Base-by-base conservation (phyloP, 2,888 invertebrate species). In the Sicus ferrugineus region DNA sequence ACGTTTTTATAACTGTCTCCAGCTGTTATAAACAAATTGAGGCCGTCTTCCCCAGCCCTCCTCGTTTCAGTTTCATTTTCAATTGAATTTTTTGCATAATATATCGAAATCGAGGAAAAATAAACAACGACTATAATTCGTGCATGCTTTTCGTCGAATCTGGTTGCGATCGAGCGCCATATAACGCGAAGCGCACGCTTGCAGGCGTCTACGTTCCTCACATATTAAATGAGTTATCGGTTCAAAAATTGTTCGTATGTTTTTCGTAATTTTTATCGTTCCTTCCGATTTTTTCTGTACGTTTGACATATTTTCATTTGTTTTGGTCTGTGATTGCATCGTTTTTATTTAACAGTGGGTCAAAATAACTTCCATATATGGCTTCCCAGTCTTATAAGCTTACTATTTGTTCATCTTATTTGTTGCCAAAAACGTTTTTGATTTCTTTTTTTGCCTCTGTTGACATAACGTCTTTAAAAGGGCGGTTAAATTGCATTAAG, bases 1-100 rank as follows among this genome's bases (percentile, higher is more conserved):
- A 72, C 62, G 73, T 72, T 75, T 76, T 75, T 76, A 76, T 76
- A 54, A 76, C 71, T 69, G 30, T 61, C 54, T 34, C 28, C 64
- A 48, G 11, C n/a, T 6, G n/a, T 11, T n/a, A n/a, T 42, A 42
- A 54, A 14, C 6, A 54, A 54, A 54, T 26, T 28, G 26, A 16
- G 54, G 54, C 54, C 23, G 54, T 23, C 26, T 28, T 7, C 42
- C 28, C 54, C 26, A 67, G 63, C 52, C 21, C 31, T 48, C 42
- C 28, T 68, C 46, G 34, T 69, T 72, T 72, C 64, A 67, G 71
- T 74, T 73, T 68, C 69, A 52, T 67, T 71, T 70, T 68, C 66
- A 67, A 71, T 71, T 69, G 61, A 70, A 65, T 63, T 26, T 70
- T 68, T 66, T 63, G 52, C 48, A 62, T 56, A 68, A 61, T 54